Base-by-base conservation (phyloP, 2,888 invertebrate species). In the Shargacucullia verbasci region DNA sequence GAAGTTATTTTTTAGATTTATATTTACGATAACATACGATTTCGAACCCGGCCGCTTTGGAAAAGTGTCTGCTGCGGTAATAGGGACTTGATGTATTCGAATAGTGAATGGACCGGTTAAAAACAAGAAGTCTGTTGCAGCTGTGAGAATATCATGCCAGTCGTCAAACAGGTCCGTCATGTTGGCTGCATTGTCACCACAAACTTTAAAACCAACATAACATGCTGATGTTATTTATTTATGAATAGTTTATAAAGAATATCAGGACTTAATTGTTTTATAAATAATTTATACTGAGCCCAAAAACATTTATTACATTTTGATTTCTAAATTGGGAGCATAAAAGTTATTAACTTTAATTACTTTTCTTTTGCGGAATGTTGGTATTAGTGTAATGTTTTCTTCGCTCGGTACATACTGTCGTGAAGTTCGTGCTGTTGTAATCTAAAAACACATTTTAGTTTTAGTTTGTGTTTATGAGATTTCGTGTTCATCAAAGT, bases 401-500 rank as follows among this genome's bases (percentile, higher is more conserved):
- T 76, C 64, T 43, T 54, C 55, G 31, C 20, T 13, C 47, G 44
- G 62, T 67, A 58, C 43, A 41, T 31, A 67, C 56, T 73, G 67
- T 49, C 40, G 53, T 73, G 82, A 82, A 81, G 78, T 75, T 75
- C 61, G 68, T 62, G 65, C 67, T 61, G 56, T 58, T 72, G 52
- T 53, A 59, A 63, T 70, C 69, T 71, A 67, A 78, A 84, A 82
- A 82, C 80, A 84, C 81, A 84, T 86, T 81, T 83, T 81, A 81
- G 81, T 84, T 88, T 85, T 83, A 83, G 85, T 89, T 88, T 90
- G 85, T 87, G 88, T 88, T 84, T 88, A 80, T 81, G 78, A 79
- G 79, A 81, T 87, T 89, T 85, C 82, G 89, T 91, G 89, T 88
- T 80, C 78, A 77, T 72, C 78, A 69, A 79, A 86, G 92, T 92